Evolutionary conservation across 2,797 vertebrate species (phyloP), one percentile per base, ranked within the genome.

Genomic region (Chaetophractus vellerosus): DNA sequence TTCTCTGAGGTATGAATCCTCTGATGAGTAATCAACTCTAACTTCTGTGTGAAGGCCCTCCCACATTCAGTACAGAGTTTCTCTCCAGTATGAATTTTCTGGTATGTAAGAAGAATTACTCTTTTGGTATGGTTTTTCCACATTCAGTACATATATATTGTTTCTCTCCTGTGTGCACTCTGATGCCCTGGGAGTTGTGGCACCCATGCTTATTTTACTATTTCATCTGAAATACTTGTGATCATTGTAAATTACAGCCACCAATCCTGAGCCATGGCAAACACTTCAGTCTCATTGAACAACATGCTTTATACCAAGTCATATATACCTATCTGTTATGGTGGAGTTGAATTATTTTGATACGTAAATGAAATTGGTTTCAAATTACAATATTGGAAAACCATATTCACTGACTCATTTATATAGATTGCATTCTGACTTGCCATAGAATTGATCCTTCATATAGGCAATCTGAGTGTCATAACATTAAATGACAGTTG

Each of bases 51-150:
- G 59, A 52, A 88, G 41, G 28, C 48, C 55, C 28, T 45, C 50
- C 21, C 52, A 9, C 33, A 33, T 86, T 63, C 57, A 74, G 28
- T 61, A 68, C 15, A 63, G 38, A 38, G 31, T 82, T 96, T 94
- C 57, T 96, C 38, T 81, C 59, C 82, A 57, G 38, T 59, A 52
- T 72, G 38, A 79, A 64, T 80, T 80, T 92, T 92, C 76, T 75
- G 23, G 24, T 21, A 10, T 48, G 71, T 81, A 84, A 79, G 45
- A 64, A 85, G 48, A 71, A 57, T 90, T 66, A 85, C 57, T 91
- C n/a, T 88, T 90, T 72, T 82, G 19, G 16, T 88, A 63, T 41
- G n/a, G 14, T 50, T 88, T 91, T 84, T 88, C 24, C 19, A 26
- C 33, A 55, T 41, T 85, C 26, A 71, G 36, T 81, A n/a, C 33